These are phyloP conservation scores for Coenobita brevimanus DNA, from an alignment of 1,140 invertebrate species.

Conservation along the genomic window DNA sequence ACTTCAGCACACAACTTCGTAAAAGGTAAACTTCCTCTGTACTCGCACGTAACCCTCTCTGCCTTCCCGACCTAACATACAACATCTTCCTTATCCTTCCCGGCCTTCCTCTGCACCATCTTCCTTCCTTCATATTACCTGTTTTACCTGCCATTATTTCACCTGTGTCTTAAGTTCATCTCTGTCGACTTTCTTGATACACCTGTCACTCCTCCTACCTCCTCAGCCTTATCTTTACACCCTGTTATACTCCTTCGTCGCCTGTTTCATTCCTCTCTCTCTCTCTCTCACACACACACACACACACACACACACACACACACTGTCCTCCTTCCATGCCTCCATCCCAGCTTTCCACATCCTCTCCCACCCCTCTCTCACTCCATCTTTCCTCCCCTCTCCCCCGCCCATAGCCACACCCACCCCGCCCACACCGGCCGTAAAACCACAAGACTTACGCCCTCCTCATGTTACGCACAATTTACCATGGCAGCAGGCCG, in stretches of 20 bases:
- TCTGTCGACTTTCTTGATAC: neutral
- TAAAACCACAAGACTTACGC: neutral
- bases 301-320: too few relatives aligned
- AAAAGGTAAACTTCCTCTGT: too few relatives aligned
- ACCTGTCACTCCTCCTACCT: neutral
- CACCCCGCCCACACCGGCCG: neutral
- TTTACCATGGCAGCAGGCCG: neutral
- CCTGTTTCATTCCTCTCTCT: neutral
- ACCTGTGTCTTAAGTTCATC: too few relatives aligned
- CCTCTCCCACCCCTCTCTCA: neutral
- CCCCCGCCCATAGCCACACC: neutral
- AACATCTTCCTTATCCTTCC: too few relatives aligned
- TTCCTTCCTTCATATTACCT: too few relatives aligned
- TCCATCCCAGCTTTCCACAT: too few relatives aligned
- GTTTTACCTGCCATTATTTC: too few relatives aligned
- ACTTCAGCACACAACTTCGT: too few relatives aligned
- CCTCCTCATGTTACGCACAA: neutral
- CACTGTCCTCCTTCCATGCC: too few relatives aligned
- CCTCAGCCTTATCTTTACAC: neutral
- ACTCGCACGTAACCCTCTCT: too few relatives aligned
- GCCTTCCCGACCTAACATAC: too few relatives aligned
- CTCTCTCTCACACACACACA: neutral
- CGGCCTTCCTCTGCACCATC: too few relatives aligned
- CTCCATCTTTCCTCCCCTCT: neutral
- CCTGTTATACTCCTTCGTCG: neutral